Evolutionary conservation across 1,140 invertebrate genomes (phyloP).

Genomic region (Drosophila ambigua): DNA sequence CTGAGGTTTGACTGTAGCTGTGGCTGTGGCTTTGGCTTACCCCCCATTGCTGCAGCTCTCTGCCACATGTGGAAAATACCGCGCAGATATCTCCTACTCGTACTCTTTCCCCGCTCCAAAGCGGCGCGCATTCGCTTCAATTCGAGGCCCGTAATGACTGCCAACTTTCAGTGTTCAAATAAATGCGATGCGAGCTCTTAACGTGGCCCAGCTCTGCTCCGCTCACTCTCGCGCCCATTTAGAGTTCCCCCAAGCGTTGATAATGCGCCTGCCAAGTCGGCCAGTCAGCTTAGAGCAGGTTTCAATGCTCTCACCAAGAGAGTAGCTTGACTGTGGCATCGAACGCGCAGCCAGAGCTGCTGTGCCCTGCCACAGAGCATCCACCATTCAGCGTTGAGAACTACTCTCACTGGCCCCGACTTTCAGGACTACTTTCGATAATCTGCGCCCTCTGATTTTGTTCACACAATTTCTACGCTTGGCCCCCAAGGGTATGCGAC

Average conservation of each 20-base stretch:
- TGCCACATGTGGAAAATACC: slow-evolving; percentile 71
- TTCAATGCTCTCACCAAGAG: slow-evolving; percentile 45
- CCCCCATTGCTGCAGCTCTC: too few relatives aligned
- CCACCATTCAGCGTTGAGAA: not conserved
- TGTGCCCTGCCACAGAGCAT: not conserved
- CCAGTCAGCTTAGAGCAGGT: slow-evolving; percentile 64
- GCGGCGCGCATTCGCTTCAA: slow-evolving; percentile 62
- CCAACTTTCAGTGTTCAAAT: slow-evolving; percentile 80
- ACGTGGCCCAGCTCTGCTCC: slow-evolving; percentile 57
- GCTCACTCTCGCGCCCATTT: slow-evolving; percentile 61
- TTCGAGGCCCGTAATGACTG: slow-evolving; percentile 76
- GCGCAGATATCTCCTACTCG: slow-evolving; percentile 25
- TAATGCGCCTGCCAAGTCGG: slow-evolving; percentile 65
- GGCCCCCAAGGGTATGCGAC: too few relatives aligned
- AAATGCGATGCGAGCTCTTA: slow-evolving; percentile 71
- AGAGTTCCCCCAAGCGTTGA: slow-evolving; percentile 75
- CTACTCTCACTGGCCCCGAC: too few relatives aligned
- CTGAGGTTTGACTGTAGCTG: slow-evolving; percentile 29
- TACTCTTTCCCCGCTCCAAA: slow-evolving; percentile 15
- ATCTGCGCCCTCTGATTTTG: too few relatives aligned
- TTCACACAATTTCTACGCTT: too few relatives aligned
- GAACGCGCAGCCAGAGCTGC: not conserved
- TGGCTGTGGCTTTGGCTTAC: not conserved
- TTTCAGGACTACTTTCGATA: too few relatives aligned
- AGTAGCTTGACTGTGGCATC: not conserved